Evolutionary conservation across 2,888 invertebrate species (phyloP).

Genomic region (Cephus sareptanus): DNA sequence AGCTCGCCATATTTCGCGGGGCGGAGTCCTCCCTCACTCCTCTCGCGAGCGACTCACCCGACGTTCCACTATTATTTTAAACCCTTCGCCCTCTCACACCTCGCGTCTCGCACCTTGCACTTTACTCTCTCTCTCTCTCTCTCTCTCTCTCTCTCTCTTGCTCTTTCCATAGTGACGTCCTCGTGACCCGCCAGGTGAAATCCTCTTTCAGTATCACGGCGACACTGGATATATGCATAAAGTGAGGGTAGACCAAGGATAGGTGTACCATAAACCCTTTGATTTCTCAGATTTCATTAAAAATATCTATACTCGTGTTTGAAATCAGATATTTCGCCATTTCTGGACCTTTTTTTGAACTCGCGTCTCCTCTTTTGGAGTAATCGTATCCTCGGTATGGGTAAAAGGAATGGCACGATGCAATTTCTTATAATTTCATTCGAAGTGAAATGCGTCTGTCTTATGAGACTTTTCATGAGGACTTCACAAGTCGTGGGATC

Average conservation of each 20-base stretch:
- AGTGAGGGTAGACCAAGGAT: neutral
- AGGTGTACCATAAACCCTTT: neutral
- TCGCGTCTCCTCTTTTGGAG: neutral
- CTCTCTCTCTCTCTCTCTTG: neutral
- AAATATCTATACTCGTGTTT: neutral
- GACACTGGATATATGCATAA: neutral
- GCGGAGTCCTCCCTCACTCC: conserved; percentile 56
- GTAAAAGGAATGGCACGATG: neutral
- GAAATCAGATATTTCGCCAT: neutral
- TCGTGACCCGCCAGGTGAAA: neutral
- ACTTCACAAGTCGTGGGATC: neutral
- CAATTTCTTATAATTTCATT: neutral
- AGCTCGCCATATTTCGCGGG: conserved; percentile 65
- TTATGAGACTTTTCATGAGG: neutral
- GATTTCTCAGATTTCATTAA: neutral
- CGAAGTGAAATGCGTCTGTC: neutral
- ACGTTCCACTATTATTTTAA: conserved; percentile 58
- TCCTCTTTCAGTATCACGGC: neutral
- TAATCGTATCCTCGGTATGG: neutral
- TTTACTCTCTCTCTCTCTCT: conserved; percentile 3
- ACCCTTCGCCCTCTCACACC: conserved; percentile 39
- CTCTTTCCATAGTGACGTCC: neutral
- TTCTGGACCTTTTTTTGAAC: neutral
- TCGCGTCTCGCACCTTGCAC: conserved; percentile 8
- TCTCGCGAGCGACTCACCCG: conserved; percentile 45